Base-by-base conservation (phyloP, 1,140 invertebrate species). In the Heterodera schachtii region DNA sequence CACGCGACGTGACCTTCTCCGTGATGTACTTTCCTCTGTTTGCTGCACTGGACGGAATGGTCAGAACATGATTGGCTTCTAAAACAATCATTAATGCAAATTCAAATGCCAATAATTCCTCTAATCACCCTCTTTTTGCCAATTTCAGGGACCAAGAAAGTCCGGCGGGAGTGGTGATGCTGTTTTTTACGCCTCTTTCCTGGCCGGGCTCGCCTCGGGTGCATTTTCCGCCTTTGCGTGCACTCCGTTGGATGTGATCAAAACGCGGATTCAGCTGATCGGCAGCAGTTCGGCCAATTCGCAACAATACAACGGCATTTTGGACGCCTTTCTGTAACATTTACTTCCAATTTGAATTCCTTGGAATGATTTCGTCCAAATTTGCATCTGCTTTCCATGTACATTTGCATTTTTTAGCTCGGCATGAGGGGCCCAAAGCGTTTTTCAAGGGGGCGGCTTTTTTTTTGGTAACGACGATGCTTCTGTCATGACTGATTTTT, bases 11-110 rank as follows among this genome's bases (percentile, higher is more conserved):
- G 1, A 94, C 94, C 21, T 99, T 99, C 91, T 98, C 96, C n/a
- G 91, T 98, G 31, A 94, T 99, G 75, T 99, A 99, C 91, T 99
- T 99, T 91, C 97, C 97, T 19, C 90, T 98, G 21, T 99, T 99
- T 91, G 97, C 97, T 69, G 94, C 95, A 81, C 91, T 99, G 3
- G 98, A 98, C 91, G 92, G 93, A 82, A 91, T 98, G 81, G 97
- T 97, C 41, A 94, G 57, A 5, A 64, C 6, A 8, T 52, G 0
- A 52, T 52, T 19, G 6, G 52, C 52, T 6, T 93, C 90, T 90
- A 31, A 31, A 0, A 0, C 31, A 31, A 0, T 31, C 1, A 31
- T 31, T 31, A 0, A 31, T 31, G 31, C 31, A 31, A 31, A 31
- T 87, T 21, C 3, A 41, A 16, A 21, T 16, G 4, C 13, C 21